phyloP scores from a whole-genome alignment of 2,797 vertebrate species.

The Syncerus caffer region DNA sequence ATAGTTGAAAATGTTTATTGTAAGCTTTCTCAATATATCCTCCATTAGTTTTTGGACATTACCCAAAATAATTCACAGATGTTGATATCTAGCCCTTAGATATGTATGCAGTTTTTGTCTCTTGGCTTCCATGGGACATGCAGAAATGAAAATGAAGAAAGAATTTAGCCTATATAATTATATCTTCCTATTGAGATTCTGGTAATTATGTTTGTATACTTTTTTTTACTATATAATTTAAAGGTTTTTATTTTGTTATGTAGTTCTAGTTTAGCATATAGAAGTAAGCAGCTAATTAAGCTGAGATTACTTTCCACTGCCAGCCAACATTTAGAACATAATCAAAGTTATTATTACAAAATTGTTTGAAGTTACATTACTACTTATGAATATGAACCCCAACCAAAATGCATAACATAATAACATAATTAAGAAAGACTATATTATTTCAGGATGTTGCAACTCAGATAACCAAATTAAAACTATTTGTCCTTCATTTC shows the following conservation, averaged over 20 bases:
- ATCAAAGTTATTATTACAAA: slow-evolving; percentile 63
- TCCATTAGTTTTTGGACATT: slow-evolving; percentile 33
- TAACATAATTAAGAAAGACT: slow-evolving; percentile 24
- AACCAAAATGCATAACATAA: slow-evolving; percentile 2
- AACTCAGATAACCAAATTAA: slow-evolving; percentile 34
- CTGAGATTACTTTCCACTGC: slow-evolving; percentile 29
- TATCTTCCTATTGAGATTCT: slow-evolving; percentile 33
- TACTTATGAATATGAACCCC: slow-evolving; percentile 39
- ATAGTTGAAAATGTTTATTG: slow-evolving; percentile 16
- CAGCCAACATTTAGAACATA: slow-evolving; percentile 11
- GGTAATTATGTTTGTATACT: slow-evolving; percentile 27
- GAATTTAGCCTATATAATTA: slow-evolving; percentile 35
- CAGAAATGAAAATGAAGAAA: slow-evolving; percentile 30
- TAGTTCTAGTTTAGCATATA: slow-evolving; percentile 60
- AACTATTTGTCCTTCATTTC: neutral
- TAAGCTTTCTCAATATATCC: neutral
- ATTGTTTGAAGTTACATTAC: slow-evolving; percentile 46
- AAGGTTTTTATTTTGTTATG: slow-evolving; percentile 61
- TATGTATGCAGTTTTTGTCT: slow-evolving; percentile 13
- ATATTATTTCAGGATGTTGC: neutral
- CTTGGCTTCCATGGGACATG: slow-evolving; percentile 30
- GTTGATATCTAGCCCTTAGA: slow-evolving; percentile 30
- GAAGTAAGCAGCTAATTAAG: slow-evolving; percentile 56
- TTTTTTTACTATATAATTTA: slow-evolving; percentile 47
- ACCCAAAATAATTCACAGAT: slow-evolving; percentile 18